These are phyloP conservation scores for Salvelinus fontinalis DNA, from an alignment of 2,113 vertebrate genomes.

Conservation along the genomic window DNA sequence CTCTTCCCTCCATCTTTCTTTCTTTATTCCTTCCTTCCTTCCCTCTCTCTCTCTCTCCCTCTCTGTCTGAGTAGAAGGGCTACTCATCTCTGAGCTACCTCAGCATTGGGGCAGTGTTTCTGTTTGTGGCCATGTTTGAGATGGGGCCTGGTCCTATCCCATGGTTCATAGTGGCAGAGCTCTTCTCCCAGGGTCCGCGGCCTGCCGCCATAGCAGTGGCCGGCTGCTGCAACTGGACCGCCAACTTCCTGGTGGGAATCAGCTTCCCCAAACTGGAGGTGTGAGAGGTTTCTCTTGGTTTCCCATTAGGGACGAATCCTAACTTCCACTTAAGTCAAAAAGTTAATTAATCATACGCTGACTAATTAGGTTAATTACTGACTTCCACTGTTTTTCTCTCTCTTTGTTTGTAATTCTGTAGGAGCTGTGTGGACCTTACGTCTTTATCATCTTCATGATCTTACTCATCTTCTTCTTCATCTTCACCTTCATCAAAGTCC, in stretches of 20 bases:
- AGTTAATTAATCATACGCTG: background rate
- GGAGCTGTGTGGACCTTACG: constrained; percentile 79
- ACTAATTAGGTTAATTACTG: background rate
- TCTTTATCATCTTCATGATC: constrained; percentile 87
- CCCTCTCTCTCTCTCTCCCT: constrained; percentile 1
- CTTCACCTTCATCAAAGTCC: constrained; percentile 94
- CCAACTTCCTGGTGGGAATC: constrained; percentile 93
- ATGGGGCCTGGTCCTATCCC: constrained; percentile 95
- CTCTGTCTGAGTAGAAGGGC: constrained; percentile 55
- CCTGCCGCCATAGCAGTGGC: constrained; percentile 93
- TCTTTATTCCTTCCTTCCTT: background rate
- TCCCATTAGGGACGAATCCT: too few species aligned
- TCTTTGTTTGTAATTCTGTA: constrained; percentile 44
- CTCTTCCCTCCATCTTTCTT: background rate
- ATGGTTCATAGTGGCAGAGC: constrained; percentile 96
- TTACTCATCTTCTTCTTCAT: constrained; percentile 87
- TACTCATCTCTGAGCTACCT: constrained; percentile 77
- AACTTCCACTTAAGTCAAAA: background rate
- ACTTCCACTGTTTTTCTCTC: background rate
- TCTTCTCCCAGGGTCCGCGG: constrained; percentile 94
- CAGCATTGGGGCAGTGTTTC: constrained; percentile 83
- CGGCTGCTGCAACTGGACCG: constrained; percentile 94
- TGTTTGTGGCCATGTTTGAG: constrained; percentile 95
- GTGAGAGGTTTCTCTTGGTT: constrained; percentile 6
- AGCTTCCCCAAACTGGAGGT: constrained; percentile 89